These are phyloP conservation scores for Heptranchias perlo DNA, from an alignment of 2,113 vertebrate genomes.

Conservation along the genomic window DNA sequence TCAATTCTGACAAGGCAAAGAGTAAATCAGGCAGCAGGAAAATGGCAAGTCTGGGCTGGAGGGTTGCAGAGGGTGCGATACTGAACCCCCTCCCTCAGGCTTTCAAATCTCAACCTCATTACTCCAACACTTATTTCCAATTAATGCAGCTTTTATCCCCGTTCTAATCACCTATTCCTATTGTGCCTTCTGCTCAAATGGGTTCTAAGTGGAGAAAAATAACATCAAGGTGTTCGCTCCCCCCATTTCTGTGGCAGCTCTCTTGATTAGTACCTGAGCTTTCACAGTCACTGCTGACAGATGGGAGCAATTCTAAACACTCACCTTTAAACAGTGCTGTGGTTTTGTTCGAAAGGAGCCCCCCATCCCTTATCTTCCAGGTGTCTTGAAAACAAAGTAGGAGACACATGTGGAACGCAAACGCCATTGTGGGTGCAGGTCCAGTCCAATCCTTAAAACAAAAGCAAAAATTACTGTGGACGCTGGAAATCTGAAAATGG, in stretches of 20 bases:
- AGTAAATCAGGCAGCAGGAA: not conserved
- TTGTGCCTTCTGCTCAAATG: not conserved
- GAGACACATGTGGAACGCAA: not conserved
- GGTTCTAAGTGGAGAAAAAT: not conserved
- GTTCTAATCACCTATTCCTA: not conserved
- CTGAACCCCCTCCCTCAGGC: not conserved
- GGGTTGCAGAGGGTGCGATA: not conserved
- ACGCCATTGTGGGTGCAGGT: not conserved
- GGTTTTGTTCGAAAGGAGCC: not conserved
- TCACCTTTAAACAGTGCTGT: not conserved
- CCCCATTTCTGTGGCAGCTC: not conserved
- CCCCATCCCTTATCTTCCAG: not conserved
- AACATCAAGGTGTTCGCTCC: not conserved
- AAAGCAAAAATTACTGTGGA: not conserved
- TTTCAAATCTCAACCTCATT: not conserved
- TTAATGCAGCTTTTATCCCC: not conserved
- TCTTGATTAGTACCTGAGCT: not conserved
- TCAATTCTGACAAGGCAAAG: not conserved
- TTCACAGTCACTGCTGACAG: not conserved
- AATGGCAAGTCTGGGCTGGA: not conserved
- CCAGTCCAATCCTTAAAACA: not conserved
- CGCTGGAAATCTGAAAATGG: no score
- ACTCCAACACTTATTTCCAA: not conserved
- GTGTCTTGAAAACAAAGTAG: not conserved
- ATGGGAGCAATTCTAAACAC: not conserved